Evolutionary conservation across 2,888 invertebrate genomes (phyloP).

Genomic region (Philereme vetulata): DNA sequence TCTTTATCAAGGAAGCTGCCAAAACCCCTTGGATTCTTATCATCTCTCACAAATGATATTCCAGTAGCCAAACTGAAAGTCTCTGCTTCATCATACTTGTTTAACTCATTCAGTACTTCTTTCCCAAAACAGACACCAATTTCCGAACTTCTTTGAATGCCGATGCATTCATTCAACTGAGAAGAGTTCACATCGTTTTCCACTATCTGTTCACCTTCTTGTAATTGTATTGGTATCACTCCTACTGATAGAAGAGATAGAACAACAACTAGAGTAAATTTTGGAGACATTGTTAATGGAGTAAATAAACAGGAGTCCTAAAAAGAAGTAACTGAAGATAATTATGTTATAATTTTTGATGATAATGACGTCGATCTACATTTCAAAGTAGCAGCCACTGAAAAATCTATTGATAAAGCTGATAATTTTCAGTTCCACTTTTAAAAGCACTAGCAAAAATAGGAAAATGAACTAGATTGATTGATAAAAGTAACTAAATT

Average conservation of each 20-base stretch:
- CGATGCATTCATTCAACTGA: constrained; percentile 71
- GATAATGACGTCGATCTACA: constrained; percentile 23
- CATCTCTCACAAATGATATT: constrained; percentile 86
- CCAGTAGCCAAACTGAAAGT: constrained; percentile 87
- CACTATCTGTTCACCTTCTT: constrained; percentile 66
- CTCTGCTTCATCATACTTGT: constrained; percentile 86
- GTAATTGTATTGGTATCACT: constrained; percentile 68
- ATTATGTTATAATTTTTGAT: neutral
- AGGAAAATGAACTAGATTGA: neutral
- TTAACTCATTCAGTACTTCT: constrained; percentile 86
- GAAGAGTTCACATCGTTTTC: constrained; percentile 63
- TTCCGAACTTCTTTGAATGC: constrained; percentile 66
- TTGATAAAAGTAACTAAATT: neutral
- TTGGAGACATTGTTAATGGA: constrained; percentile 39
- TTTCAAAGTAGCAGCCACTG: constrained; percentile 12
- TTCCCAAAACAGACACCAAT: constrained; percentile 87
- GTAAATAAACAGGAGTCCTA: neutral
- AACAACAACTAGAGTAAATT: constrained; percentile 12
- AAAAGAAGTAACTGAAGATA: constrained; percentile 2
- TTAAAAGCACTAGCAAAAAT: too few species aligned
- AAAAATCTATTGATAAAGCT: neutral
- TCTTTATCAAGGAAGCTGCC: constrained; percentile 88
- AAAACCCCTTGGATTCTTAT: constrained; percentile 86
- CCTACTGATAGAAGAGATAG: constrained; percentile 49
- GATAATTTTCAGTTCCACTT: neutral